phyloP scores from a whole-genome alignment of 2,797 vertebrate genomes.

The Rhadinocentrus ornatus region DNA sequence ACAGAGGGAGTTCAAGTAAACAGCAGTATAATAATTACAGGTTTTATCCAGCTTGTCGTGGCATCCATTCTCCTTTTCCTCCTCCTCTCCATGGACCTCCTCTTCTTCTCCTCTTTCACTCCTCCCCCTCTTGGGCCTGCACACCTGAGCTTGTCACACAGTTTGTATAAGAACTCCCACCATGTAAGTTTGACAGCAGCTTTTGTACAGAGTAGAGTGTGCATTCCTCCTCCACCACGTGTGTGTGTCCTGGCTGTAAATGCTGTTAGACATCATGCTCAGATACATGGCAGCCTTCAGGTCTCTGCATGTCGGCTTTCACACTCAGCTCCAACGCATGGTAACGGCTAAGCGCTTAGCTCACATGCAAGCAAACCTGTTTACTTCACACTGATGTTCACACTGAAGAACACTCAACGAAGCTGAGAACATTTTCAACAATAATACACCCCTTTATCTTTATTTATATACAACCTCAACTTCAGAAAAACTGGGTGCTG shows the following conservation, averaged over 20 bases:
- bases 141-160: slow-evolving; percentile 8
- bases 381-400: no score
- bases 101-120: no score
- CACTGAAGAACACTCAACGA: no score
- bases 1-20: slow-evolving; percentile 35
- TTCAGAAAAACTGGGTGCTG: no score
- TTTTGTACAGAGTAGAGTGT: not conserved
- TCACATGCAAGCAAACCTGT: not conserved
- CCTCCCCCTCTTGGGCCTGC: no score
- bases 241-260: not conserved
- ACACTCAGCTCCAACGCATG: not conserved
- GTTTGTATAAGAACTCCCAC: not conserved
- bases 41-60: slow-evolving; percentile 40
- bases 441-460: slow-evolving; percentile 6
- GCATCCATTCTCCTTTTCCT: slow-evolving; percentile 32
- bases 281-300: slow-evolving; percentile 15
- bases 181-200: no score
- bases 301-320: slow-evolving; percentile 43
- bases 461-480: not conserved
- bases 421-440: not conserved
- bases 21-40: slow-evolving; percentile 59
- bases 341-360: not conserved
- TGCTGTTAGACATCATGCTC: slow-evolving; percentile 37
- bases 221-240: not conserved
- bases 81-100: no score